Conservation (phyloP, 2,113 vertebrate genomes). For the Lynx canadensis region DNA sequence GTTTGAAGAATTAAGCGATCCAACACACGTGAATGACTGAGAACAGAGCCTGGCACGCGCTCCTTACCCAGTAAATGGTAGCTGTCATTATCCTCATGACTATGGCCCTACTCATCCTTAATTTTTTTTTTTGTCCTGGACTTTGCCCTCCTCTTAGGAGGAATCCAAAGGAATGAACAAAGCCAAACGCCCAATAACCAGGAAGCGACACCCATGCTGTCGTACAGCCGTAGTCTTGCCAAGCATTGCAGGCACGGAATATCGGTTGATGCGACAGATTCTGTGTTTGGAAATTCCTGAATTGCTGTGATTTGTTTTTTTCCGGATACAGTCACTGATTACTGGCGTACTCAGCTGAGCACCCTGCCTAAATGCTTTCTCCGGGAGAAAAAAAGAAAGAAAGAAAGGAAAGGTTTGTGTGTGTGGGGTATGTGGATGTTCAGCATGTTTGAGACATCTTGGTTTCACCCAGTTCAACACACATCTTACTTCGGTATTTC, state of each 20-base stretch:
- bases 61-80: not conserved
- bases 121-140: not conserved
- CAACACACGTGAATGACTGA: not conserved
- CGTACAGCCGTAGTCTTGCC: rapidly evolving
- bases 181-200: not conserved
- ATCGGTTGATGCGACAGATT: rapidly evolving
- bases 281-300: not conserved
- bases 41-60: rapidly evolving
- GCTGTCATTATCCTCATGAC: not conserved
- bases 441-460: not conserved
- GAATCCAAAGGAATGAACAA: not conserved
- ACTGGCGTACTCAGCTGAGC: not conserved
- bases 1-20: not conserved
- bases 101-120: not conserved
- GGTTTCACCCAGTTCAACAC: not conserved
- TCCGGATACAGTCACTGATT: not conserved
- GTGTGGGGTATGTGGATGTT: too few species aligned
- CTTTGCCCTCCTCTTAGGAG: not conserved
- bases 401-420: not conserved
- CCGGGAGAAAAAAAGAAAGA: too few species aligned
- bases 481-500: not conserved
- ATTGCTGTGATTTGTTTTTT: not conserved
- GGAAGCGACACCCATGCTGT: not conserved
- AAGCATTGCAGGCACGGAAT: not conserved
- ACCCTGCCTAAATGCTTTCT: not conserved